phyloP scores from a whole-genome alignment of 2,888 invertebrate genomes.

The Drosophila neotestacea region DNA sequence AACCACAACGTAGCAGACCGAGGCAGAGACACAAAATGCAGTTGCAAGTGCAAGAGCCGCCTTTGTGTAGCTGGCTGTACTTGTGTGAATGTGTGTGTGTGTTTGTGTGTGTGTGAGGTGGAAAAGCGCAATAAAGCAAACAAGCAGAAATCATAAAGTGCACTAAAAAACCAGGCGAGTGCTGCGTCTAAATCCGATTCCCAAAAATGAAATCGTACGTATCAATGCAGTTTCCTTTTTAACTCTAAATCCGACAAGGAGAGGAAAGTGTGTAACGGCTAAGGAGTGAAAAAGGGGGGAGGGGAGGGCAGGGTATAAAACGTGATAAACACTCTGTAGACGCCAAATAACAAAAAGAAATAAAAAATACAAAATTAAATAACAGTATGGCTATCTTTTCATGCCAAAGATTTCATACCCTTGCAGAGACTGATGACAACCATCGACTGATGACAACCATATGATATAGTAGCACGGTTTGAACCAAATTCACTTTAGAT shows the following conservation, averaged over 20 bases:
- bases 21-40: conserved; percentile 35
- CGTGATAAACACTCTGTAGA: conserved; percentile 51
- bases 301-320: conserved; percentile 5
- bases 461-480: too few relatives aligned
- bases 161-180: conserved; percentile 65
- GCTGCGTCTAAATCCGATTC: conserved; percentile 36
- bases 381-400: too few relatives aligned
- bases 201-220: conserved; percentile 48
- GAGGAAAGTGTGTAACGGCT: background rate
- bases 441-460: too few relatives aligned
- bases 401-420: too few relatives aligned
- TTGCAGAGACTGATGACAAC: too few relatives aligned
- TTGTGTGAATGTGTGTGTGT: conserved; percentile 2
- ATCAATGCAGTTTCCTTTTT: conserved; percentile 33
- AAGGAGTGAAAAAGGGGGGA: background rate
- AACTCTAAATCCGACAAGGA: background rate
- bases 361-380: too few relatives aligned
- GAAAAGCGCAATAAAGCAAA: conserved; percentile 70
- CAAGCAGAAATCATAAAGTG: conserved; percentile 66
- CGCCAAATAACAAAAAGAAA: conserved; percentile 12
- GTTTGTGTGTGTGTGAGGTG: conserved; percentile 26
- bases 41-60: conserved; percentile 51
- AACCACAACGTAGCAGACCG: background rate
- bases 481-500: too few relatives aligned
- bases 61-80: conserved; percentile 29